These are phyloP conservation scores for Drosophila eugracilis DNA, from an alignment of 1,140 invertebrate genomes.

Conservation along the genomic window DNA sequence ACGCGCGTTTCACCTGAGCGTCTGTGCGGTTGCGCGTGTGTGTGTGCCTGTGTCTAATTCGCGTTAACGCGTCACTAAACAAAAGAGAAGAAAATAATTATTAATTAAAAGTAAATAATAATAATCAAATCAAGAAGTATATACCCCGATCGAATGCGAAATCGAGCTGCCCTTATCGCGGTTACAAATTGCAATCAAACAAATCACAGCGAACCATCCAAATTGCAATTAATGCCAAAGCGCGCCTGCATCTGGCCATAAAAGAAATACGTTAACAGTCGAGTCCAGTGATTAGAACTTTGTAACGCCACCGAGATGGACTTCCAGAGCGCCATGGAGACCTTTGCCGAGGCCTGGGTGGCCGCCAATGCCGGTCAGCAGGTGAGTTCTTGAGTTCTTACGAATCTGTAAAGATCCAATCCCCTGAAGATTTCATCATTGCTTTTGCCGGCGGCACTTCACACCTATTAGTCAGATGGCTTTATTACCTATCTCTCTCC, in stretches of 20 bases:
- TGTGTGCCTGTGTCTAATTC: constrained; percentile 73
- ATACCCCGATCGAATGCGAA: constrained; percentile 42
- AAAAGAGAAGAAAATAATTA: constrained; percentile 6
- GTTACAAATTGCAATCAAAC: constrained; percentile 46
- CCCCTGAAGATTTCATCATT: background rate
- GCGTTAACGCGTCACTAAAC: constrained; percentile 23
- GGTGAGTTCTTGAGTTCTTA: constrained; percentile 85
- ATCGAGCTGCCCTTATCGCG: constrained; percentile 68
- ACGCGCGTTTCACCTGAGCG: constrained; percentile 28
- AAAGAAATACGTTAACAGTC: constrained; percentile 33
- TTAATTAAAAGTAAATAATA: constrained; percentile 1
- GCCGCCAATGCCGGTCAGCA: constrained; percentile 93
- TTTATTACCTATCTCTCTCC: background rate
- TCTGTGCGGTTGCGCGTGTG: constrained; percentile 40
- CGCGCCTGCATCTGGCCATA: constrained; percentile 41
- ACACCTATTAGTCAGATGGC: constrained; percentile 14
- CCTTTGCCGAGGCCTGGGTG: constrained; percentile 98
- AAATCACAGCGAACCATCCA: constrained; percentile 54
- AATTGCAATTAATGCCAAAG: constrained; percentile 76
- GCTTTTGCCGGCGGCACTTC: constrained; percentile 32
- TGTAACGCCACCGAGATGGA: constrained; percentile 88
- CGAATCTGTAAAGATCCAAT: background rate
- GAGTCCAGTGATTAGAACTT: constrained; percentile 26
- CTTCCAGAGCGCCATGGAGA: constrained; percentile 98
- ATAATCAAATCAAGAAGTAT: constrained; percentile 2